Evolutionary conservation across 2,113 vertebrate species (phyloP).

Genomic region (Ictidomys tridecemlineatus): DNA sequence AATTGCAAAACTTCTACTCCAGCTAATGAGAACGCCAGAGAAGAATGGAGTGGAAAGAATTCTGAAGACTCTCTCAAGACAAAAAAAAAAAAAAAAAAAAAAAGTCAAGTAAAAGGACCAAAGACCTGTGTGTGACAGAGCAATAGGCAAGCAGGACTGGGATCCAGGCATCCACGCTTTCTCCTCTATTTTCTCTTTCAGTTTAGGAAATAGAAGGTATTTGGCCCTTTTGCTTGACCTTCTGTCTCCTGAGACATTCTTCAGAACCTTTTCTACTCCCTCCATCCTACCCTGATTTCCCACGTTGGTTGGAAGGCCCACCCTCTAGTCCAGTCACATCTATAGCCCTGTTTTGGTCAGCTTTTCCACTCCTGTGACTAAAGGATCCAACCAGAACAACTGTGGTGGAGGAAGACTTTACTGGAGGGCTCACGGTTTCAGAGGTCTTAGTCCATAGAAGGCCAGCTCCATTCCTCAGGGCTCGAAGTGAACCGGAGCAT

Average conservation of each 20-base stretch:
- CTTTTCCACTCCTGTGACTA: too few species aligned
- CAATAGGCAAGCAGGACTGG: too few species aligned
- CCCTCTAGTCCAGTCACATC: rapidly evolving
- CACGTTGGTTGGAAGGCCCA: not conserved
- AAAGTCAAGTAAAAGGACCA: not conserved
- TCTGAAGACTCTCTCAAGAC: not conserved
- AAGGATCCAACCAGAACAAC: too few species aligned
- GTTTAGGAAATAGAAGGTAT: not conserved
- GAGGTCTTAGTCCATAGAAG: too few species aligned
- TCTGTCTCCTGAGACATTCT: not conserved
- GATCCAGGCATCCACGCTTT: not conserved
- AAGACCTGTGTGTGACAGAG: not conserved
- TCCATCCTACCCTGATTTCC: not conserved
- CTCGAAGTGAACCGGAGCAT: too few species aligned
- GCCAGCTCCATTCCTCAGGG: too few species aligned
- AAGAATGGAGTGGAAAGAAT: not conserved
- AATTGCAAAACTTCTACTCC: not conserved
- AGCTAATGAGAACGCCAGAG: not conserved
- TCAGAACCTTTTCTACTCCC: not conserved
- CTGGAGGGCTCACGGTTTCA: too few species aligned
- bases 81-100: not conserved
- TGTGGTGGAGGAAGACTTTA: too few species aligned
- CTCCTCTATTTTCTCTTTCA: not conserved
- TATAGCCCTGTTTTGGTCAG: not conserved
- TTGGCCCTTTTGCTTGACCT: not conserved